Evolutionary conservation across 1,140 invertebrate genomes (phyloP), one percentile per base, ranked within the genome.

Genomic region (Conus betulinus): DNA sequence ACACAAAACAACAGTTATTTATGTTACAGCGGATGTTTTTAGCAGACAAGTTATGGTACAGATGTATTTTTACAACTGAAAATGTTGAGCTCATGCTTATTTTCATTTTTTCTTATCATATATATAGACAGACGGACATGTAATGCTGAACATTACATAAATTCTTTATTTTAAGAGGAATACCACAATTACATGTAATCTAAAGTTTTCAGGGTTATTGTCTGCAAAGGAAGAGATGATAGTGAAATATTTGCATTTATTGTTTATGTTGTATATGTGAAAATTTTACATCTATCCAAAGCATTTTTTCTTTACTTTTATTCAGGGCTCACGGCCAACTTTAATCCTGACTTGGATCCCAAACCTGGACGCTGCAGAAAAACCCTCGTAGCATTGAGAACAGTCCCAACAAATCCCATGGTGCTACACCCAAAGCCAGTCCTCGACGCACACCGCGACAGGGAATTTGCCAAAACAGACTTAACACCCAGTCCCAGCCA

Each of bases 261-360:
- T 39, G 3, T 39, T 39, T 39, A 51, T 81, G 27, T 20, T 81
- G 17, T 81, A 13, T 81, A 51, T 81, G 78, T 23, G 51, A 1
- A 81, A 23, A 27, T 81, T 3, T 71, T 71, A 39, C 39, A 78
- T 78, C 76, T 67, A 13, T 15, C 13, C 60, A 13, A 67, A 67
- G 60, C 13, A 23, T 67, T 67, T 67, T 67, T 13, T 67, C 20
- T 39, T 39, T 27, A 51, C 39, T 79, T 79, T 27, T 79, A 39
- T 79, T 39, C 87, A 96, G 93, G 89, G 93, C 10, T 89, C 93
- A 90, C 96, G 97, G 81, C 97, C 98, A 1, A 99, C 98, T 0
- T 94, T 99, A 1, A 97, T 98, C 89, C 96, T 99, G 0, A 98
- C 97, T 85, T 99, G 98, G 98, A 98, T 99, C 91, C 98, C 98